Evolutionary conservation across 2,797 vertebrate species (phyloP), one percentile per base, ranked within the genome.

Genomic region (Calcarius lapponicus): DNA sequence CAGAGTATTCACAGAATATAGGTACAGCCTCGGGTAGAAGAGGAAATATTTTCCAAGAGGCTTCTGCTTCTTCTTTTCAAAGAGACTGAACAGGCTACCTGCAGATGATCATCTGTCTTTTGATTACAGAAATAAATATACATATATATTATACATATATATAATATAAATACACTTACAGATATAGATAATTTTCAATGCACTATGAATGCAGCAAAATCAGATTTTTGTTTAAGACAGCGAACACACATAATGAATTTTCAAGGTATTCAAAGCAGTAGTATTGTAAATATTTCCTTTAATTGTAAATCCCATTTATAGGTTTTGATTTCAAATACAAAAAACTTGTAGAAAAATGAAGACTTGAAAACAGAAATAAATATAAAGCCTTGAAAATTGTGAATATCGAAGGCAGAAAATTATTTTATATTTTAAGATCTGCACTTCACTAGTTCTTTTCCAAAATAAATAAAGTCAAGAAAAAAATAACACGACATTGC

Each of bases 401-500:
- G 56, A 80, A 72, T 36, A 70, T 20, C 31, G 54, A 90, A 94
- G 83, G 80, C 65, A 95, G 53, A n/a, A 26, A 32, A 28, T 57
- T 29, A 73, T 72, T 96, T 88, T 85, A 86, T 94, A 91, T 71
- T 78, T 83, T 61, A 70, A 67, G 81, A 93, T 81, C 79, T 93
- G 82, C 40, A 95, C 66, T 90, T 97, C 81, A 58, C 53, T 86
- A 74, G 45, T 81, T 34, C 20, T 90, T 92, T 81, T 93, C 75
- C 83, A 92, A 91, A 95, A 97, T 86, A 95, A 96, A 96, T 81
- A 91, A 65, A 81, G 69, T 88, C 87, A 91, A 88, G 92, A 54
- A 17, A 72, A 82, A 95, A 93, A 76, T 61, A 71, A 58, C 32
- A 71, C 78, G 93, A 96, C 90, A 90, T 91, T 88, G 71, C 79